phyloP scores from a whole-genome alignment of 2,888 invertebrate genomes.

The Thymelicus lineola region DNA sequence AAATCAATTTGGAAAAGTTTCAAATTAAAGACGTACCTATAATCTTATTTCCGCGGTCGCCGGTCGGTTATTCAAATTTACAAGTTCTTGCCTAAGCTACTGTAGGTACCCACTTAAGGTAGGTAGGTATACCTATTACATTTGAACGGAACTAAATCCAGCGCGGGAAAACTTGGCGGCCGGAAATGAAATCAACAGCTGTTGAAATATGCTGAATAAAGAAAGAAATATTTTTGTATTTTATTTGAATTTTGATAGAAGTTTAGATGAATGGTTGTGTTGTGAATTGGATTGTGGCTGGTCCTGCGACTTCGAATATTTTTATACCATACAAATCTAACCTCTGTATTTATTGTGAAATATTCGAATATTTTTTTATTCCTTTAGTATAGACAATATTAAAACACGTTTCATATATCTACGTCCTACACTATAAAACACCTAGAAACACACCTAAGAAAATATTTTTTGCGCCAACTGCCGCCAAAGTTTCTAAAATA shows the following conservation, averaged over 20 bases:
- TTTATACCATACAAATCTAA: too few relatives aligned
- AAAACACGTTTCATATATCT: too few relatives aligned
- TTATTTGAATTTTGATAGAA: slow-evolving; percentile 1
- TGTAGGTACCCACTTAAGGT: slow-evolving; percentile 1
- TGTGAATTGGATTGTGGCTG: too few relatives aligned
- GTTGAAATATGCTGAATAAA: slow-evolving; percentile 10
- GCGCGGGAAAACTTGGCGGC: slow-evolving; percentile 23
- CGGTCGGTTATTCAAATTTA: slow-evolving; percentile 18
- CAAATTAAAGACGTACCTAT: slow-evolving; percentile 16
- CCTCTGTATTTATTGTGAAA: too few relatives aligned
- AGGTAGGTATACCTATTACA: background rate
- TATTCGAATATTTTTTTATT: too few relatives aligned
- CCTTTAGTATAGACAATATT: too few relatives aligned
- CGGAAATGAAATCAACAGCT: slow-evolving; percentile 28
- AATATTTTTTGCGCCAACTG: too few relatives aligned
- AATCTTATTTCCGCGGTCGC: slow-evolving; percentile 4
- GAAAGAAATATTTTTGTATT: background rate
- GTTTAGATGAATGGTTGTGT: background rate
- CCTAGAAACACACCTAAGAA: too few relatives aligned
- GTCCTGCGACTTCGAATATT: too few relatives aligned
- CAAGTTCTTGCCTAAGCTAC: slow-evolving; percentile 18
- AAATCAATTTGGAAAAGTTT: background rate
- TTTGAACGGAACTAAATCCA: slow-evolving; percentile 20
- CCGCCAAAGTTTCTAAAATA: too few relatives aligned
- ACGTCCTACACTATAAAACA: too few relatives aligned